Conservation (phyloP, 2,113 vertebrate genomes). For the Antigone vipio region DNA sequence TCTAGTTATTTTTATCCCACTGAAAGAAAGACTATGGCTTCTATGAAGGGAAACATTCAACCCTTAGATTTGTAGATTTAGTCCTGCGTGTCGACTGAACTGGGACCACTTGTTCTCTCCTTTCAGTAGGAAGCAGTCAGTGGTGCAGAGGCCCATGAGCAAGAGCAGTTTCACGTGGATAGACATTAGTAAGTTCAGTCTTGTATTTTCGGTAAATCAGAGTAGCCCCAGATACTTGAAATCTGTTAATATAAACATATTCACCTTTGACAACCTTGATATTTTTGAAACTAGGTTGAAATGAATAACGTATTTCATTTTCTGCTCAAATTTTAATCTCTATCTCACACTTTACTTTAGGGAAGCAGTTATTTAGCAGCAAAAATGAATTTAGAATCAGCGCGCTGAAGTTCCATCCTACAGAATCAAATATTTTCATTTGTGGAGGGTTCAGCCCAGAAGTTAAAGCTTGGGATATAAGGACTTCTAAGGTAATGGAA, state of each 20-base stretch:
- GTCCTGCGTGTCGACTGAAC: rapidly evolving
- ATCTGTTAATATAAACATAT: neutral
- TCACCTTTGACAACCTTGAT: neutral
- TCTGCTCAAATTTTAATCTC: neutral
- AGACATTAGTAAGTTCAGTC: neutral
- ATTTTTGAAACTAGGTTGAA: neutral
- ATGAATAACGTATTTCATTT: neutral
- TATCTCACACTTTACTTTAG: constrained; percentile 65
- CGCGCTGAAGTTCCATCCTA: constrained; percentile 80
- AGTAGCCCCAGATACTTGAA: neutral
- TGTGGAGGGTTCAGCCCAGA: constrained; percentile 90
- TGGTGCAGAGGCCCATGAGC: neutral
- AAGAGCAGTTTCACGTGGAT: neutral
- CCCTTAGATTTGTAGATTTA: neutral
- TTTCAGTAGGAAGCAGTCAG: neutral
- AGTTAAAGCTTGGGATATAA: constrained; percentile 92
- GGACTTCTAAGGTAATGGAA: constrained; percentile 85
- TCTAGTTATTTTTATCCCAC: neutral
- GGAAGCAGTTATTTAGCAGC: constrained; percentile 78
- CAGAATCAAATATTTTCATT: constrained; percentile 82
- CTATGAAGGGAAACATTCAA: neutral
- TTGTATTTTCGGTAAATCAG: neutral
- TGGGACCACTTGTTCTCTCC: neutral
- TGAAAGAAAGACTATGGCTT: neutral
- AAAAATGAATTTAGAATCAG: constrained; percentile 86